These are phyloP conservation scores for Zonitis immaculata DNA, from an alignment of 2,888 invertebrate species.

Conservation along the genomic window DNA sequence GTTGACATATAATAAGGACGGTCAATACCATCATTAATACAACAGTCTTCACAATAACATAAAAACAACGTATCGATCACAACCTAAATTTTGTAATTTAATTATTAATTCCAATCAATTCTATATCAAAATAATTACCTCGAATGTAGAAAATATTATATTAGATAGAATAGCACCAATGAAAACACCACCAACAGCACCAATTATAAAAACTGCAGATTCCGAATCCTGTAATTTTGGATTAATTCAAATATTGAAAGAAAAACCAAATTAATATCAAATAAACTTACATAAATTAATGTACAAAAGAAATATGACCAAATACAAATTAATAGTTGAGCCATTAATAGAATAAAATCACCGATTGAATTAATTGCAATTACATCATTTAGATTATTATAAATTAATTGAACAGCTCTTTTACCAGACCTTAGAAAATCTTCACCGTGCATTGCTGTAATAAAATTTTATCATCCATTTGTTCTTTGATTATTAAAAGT, in stretches of 20 bases:
- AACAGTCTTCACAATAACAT: conserved; percentile 15
- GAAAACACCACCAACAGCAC: background rate
- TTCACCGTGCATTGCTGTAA: conserved; percentile 9
- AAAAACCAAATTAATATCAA: background rate
- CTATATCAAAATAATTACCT: background rate
- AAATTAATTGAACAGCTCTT: conserved; percentile 4
- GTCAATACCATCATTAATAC: conserved; percentile 13
- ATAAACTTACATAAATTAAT: background rate
- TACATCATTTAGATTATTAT: background rate
- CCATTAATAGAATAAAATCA: conserved; percentile 9
- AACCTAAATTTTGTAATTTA: conserved; percentile 4
- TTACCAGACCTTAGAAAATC: conserved; percentile 7
- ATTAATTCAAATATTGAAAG: background rate
- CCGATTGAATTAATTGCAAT: conserved; percentile 8
- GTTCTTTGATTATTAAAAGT: background rate
- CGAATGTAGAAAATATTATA: background rate
- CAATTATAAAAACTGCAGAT: background rate
- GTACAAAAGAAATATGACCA: background rate
- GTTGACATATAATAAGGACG: conserved; percentile 15
- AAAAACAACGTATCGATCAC: conserved; percentile 13
- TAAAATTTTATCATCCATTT: too few relatives aligned
- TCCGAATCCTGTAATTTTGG: background rate
- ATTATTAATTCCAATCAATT: background rate
- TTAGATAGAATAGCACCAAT: background rate
- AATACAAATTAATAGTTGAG: background rate